Evolutionary conservation across 2,888 invertebrate species (phyloP), one percentile per base, ranked within the genome.

Genomic region (Ethmia dodecea): DNA sequence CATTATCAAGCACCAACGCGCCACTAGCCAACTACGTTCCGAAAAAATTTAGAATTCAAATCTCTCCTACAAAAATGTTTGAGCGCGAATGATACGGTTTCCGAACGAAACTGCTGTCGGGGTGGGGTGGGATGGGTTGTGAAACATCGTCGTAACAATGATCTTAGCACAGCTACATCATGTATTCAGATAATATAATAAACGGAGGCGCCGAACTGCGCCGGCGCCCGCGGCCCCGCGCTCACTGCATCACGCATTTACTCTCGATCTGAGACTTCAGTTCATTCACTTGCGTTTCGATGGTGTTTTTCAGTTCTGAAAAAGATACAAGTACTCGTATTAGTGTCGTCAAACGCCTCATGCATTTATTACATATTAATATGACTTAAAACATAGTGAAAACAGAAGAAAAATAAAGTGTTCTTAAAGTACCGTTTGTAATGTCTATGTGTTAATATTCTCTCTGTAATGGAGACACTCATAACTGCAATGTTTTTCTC

Each of bases 221-320:
- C 35, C 46, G 42, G 43, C 50, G 43, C 39, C 33, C 44, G 42
- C 33, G 49, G 43, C 41, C 35, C 43, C 34, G 32, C 47, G 67
- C 70, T 95, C 94, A 96, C 94, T 96, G 96, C 91, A 96, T 92
- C 87, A 93, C 94, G 90, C 96, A 96, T 90, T 95, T 96, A 89
- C 95, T 96, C 91, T 97, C 97, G 88, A 97, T 94, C 89, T 96
- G 95, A 80, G 95, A 92, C 90, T 96, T 97, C 87, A 97, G 90
- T 91, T 97, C 96, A 87, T 93, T 96, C 89, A 97, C 96, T 92
- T 96, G 96, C 84, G 95, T 94, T 89, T 97, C 96, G 91, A 97
- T 93, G 88, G 95, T 94, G 89, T 97, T 96, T 92, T 96, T 97
- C 91, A 97, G 88, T 89, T 96, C 97, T 97, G 94, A 60, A 94